Base-by-base conservation (phyloP, 2,888 invertebrate genomes). In the Brassicogethes aeneus region DNA sequence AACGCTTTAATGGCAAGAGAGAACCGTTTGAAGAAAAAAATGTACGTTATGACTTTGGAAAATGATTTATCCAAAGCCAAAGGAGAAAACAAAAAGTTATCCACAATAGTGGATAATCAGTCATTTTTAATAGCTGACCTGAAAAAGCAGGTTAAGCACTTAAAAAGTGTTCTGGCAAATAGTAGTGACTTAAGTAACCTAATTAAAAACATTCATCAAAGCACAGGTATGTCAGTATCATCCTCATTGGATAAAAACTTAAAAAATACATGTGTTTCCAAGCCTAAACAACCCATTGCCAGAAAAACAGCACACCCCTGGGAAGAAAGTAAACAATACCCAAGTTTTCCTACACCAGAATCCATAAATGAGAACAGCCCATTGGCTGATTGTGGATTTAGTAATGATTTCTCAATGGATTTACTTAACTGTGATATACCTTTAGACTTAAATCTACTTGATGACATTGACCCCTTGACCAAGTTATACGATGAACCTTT, bases 1-100 rank as follows among this genome's bases (percentile, higher is more conserved):
- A 80, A 80, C 59, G 80, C 80, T 0, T 54, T 77, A 17, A 69
- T 78, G 63, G 80, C 80, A 1, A 65, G 80, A 2, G 75, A 77
- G 54, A 80, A 80, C 55, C 69, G 80, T 1, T 68, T 73, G 2
- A 73, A 70, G 34, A 80, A 80, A 53, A 80, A 80, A 55, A 69
- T 71, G 17, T 74, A 80, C 51, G 51, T 80, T 14, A 69, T 75
- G 42, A 69, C 66, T 12, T 64, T 80, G 12, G 79, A 80, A 55
- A 66, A 62, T 16, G 70, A 74, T 46, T 56, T 76, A 0, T 51
- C 62, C 1, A 56, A 62, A 8, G 63, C 72, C 17, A 70, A 69
- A 32, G 55, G 54, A 5, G 69, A 71, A 16, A 76, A 76, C 51
- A 66, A 65, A 41, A 68, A 67, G 7, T 59, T 77, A n/a, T 57